Base-by-base conservation (phyloP, 2,888 invertebrate genomes). In the Ormyrus labotus region DNA sequence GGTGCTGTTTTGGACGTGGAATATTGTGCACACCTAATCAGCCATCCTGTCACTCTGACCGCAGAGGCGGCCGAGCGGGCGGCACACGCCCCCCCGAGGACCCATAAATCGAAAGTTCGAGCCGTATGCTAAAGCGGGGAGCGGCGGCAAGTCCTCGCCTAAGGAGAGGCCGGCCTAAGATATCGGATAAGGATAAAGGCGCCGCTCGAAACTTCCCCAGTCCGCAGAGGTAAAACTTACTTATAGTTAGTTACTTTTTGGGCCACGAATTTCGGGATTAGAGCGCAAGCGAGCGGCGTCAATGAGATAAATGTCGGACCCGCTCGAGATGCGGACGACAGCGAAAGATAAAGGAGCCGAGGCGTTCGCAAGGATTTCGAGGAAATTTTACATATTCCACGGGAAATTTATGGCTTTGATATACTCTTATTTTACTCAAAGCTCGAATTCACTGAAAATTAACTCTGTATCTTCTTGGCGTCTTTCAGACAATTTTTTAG, bases 1-100 rank as follows among this genome's bases (percentile, higher is more conserved):
- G 90, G 89, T 90, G 90, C 87, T 87, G 87, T 85, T 88, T 87
- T 85, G 86, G 86, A 87, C 87, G 86, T 86, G 83, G 87, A 89
- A 89, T 89, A 90, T 90, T 89, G 90, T 88, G 87, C 88, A 87
- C 88, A 88, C 87, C 89, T 90, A 90, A 90, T 90, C 90, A 89
- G 85, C 88, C 88, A 87, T 87, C 89, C 90, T 89, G 90, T 90
- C 90, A 89, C 88, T 90, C 87, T 89, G 90, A 90, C 90, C 90
- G 86, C 88, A 34, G 3, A 88, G 76, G 78, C 81, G 67, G 6
- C 10, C 1, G 11, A 10, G 45, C 60, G 68, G 53, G 13, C 11
- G 19, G 0, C 47, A 7, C 58, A 45, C n/a, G n/a, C n/a, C 64
- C 72, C 79, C 71, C 82, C 55, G 86, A 86, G 87, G 87, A 85